Evolutionary conservation across 1,140 invertebrate genomes (phyloP), one percentile per base, ranked within the genome.

Genomic region (Drosophila ercepeae): DNA sequence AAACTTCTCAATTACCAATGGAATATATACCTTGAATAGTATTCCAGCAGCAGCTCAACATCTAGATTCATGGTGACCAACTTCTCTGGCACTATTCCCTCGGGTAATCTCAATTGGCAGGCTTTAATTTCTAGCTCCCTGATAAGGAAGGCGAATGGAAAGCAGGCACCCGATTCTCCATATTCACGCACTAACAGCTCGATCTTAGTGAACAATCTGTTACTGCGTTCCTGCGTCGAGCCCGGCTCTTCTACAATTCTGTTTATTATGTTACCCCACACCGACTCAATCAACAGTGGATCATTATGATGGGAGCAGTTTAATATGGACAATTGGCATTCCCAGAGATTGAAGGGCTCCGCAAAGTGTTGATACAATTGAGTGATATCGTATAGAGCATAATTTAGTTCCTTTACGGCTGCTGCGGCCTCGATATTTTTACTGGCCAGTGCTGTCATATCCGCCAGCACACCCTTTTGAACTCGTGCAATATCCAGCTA

Each of bases 291-390:
- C 2, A 97, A 91, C 64, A 95, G 91, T 0, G 95, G 93, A 89
- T 96, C 95, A 70, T 95, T 95, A 91, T 97, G 95, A 19, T 95
- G 95, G 1, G 96, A 95, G 79, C 96, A 97, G 68, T 97, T 95
- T 23, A 97, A 94, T 73, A 97, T 97, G 0, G 95, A 95, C 36
- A 97, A 91, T 92, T 97, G 96, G 88, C 96, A 97, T 91, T 97
- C 96, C 95, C 96, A 96, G 21, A 97, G 92, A 64, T 95, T 93
- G 84, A 96, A 95, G 2, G 95, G 95, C 65, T 97, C 95, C 1
- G 95, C 95, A 90, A 96, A 97, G 60, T 96, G 94, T 91, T 96
- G 95, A 77, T 96, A 98, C 2, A 99, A 91, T 94, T 97, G 90
- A 14, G 86, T 91, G 9, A 91, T 91, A 61, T 91, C 88, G 25